Evolutionary conservation across 2,797 vertebrate genomes (phyloP), one percentile per base, ranked within the genome.

Genomic region (Numenius phaeopus): DNA sequence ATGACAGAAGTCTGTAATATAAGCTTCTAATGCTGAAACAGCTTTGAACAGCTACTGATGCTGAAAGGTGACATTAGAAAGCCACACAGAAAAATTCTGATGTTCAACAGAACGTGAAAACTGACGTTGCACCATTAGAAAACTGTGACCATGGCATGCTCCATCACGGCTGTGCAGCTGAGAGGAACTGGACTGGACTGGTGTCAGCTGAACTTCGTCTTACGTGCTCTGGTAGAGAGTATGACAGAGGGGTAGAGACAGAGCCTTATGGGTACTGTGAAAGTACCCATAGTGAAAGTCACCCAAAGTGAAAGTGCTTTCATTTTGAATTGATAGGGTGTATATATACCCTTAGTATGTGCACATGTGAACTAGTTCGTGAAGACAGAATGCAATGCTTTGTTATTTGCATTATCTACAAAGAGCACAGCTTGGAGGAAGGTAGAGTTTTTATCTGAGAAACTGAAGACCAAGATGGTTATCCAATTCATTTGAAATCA

Each of bases 291-390:
- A n/a, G n/a, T n/a, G n/a, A n/a, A n/a, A n/a, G n/a, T n/a, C n/a
- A n/a, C n/a, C 12, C 40, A 27, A 67, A 77, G 39, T 32, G 55
- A 39, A 78, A 90, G 81, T 11, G 10, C 17, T n/a, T 75, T 69
- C 6, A 5, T 54, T 83, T 49, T 44, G 3, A 44, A 46, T 42
- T 10, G 7, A 21, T 4, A n/a, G 24, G 6, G 20, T 44, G 7
- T 23, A 23, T 40, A 16, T 12, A 34, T 3, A 39, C 6, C 5
- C 19, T 52, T 34, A 0, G 0, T 4, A 49, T 2, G 5, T 22
- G 8, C n/a, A 59, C 30, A 58, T 21, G 34, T 27, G 34, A 75
- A 11, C 11, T 9, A 26, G 20, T 11, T 52, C 44, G 47, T 39
- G 44, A 70, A 67, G 49, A 64, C 9, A 90, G 52, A 88, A 83